Evolutionary conservation across 2,113 vertebrate species (phyloP), one percentile per base, ranked within the genome.

Genomic region (Toxostoma redivivum): DNA sequence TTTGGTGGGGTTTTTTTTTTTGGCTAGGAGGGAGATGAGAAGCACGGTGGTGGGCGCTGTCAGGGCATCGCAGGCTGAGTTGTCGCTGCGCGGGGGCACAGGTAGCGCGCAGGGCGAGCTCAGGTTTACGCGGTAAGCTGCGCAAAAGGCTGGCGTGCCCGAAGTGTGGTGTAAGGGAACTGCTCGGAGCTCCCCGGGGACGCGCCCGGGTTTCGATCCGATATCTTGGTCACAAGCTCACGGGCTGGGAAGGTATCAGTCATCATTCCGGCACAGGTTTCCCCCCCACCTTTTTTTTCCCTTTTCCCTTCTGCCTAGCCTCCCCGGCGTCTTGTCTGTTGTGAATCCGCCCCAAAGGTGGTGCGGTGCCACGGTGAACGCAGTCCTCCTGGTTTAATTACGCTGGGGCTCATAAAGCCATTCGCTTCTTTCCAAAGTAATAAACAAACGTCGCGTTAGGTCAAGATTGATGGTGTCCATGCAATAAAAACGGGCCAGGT

Each of bases 391-490:
- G 72, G 21, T 81, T 96, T 94, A 89, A 97, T 96, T 97, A 73
- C 84, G 31, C 92, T 27, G 82, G 62, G 76, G 91, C 98, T 98
- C 98, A 97, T 98, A 97, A 98, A 98, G 97, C 97, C 98, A 98
- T 98, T 98, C 97, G 97, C 94, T 98, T 97, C 98, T 97, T 98
- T 98, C 98, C 98, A 97, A 97, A 97, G 97, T 97, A 98, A 98
- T 99, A 99, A 99, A 99, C 99, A 99, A 98, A 98, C 97, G 99
- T 99, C 98, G 96, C 95, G 98, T 99, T 99, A 99, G 98, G 93
- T 97, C 92, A 98, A 99, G 99, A 99, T 99, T 98, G 98, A 99
- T 99, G 98, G 98, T 97, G 98, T 97, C 97, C 97, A 97, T 95
- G 96, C 94, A 93, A 97, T 97, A 95, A 96, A 98, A 98, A 98